Conservation (phyloP, 2,113 vertebrate species). For the Motacilla tschutschensis region DNA sequence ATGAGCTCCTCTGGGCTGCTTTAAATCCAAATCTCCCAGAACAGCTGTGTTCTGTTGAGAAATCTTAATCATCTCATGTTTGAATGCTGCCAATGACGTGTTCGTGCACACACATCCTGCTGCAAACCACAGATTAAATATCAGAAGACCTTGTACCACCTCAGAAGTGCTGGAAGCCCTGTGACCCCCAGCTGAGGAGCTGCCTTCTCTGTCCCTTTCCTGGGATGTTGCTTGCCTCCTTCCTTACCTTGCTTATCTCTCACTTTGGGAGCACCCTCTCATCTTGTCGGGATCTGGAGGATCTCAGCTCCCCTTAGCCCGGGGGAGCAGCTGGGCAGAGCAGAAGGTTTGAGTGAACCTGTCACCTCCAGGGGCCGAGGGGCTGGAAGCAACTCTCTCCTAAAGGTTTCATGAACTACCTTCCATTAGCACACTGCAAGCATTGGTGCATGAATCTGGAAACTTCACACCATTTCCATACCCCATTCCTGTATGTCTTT, state of each 20-base stretch:
- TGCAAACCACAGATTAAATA: not conserved
- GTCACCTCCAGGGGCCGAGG: accelerated
- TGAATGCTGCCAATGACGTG: accelerated
- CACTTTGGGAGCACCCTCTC: accelerated
- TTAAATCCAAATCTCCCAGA: not conserved
- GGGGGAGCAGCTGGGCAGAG: not conserved
- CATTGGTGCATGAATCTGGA: accelerated
- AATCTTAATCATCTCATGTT: not conserved
- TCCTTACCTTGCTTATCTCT: not conserved
- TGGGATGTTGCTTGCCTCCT: not conserved
- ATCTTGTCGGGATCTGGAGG: not conserved
- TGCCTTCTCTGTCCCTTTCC: not conserved
- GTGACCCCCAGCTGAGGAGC: no score
- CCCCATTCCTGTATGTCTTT: not conserved
- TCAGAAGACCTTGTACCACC: not conserved
- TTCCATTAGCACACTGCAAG: not conserved
- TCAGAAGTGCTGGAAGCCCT: not conserved
- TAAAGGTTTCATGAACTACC: not conserved
- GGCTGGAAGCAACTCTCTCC: not conserved
- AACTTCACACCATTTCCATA: not conserved
- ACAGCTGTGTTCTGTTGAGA: not conserved
- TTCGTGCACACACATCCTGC: not conserved
- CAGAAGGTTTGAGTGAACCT: not conserved
- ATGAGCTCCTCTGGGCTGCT: not conserved
- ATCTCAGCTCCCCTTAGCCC: not conserved